These are phyloP conservation scores for Sebastes reedi DNA, from an alignment of 2,797 vertebrate genomes.

Conservation along the genomic window DNA sequence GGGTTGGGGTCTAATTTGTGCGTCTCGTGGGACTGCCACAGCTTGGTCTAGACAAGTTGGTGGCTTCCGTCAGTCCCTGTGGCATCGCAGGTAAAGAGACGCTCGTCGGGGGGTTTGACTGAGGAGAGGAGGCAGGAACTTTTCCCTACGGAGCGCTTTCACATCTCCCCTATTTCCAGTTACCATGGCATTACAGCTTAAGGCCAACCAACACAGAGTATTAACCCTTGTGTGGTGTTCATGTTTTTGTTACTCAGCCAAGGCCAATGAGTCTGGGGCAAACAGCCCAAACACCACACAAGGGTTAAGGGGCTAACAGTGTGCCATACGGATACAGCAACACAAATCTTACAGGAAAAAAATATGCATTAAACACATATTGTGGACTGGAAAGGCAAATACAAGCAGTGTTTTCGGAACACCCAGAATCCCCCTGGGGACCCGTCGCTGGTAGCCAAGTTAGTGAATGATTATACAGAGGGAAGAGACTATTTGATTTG, in stretches of 20 bases:
- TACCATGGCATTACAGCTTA: conserved; percentile 76
- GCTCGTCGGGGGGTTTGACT: conserved; percentile 41
- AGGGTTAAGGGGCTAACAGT: conserved; percentile 44
- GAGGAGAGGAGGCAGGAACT: conserved; percentile 29
- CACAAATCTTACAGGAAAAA: conserved; percentile 11
- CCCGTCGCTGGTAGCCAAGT: not conserved
- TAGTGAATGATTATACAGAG: conserved; percentile 29
- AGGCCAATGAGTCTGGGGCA: too few relatives aligned
- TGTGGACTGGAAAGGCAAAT: not conserved
- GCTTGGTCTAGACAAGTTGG: conserved; percentile 78
- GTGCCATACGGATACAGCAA: conserved; percentile 27
- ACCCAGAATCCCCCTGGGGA: not conserved
- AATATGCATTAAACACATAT: not conserved
- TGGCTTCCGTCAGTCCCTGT: conserved; percentile 58
- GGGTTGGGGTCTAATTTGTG: conserved; percentile 66
- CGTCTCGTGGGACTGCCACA: conserved; percentile 46
- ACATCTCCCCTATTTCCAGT: conserved; percentile 73
- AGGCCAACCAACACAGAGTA: conserved; percentile 66
- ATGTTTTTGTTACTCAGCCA: too few relatives aligned
- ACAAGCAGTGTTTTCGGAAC: not conserved
- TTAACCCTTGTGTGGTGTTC: too few relatives aligned
- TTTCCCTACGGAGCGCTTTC: conserved; percentile 44
- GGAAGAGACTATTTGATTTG: not conserved
- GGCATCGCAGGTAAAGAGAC: conserved; percentile 54
- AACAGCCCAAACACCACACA: too few relatives aligned